phyloP scores from a whole-genome alignment of 2,888 invertebrate species.

The Vannuccia rotundouncinata region DNA sequence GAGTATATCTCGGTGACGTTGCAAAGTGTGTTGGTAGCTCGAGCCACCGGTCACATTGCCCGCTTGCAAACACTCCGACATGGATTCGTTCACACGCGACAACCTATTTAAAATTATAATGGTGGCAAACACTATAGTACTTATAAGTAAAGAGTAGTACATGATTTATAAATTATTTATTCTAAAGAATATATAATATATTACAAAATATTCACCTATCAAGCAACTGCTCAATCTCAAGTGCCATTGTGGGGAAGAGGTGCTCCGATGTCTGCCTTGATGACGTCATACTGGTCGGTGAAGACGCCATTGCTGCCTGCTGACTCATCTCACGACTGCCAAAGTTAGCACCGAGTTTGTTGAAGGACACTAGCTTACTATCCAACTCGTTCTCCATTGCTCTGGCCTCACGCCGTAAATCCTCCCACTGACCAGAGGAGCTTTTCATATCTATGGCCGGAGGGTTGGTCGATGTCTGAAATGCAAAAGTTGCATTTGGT shows the following conservation, averaged over 20 bases:
- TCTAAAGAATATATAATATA: background rate
- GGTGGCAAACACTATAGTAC: background rate
- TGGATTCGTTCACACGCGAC: constrained; percentile 65
- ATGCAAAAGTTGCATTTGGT: no score
- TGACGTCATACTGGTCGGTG: background rate
- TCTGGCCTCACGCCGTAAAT: constrained; percentile 82
- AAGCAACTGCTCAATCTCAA: constrained; percentile 80
- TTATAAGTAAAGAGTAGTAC: background rate
- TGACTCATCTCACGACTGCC: constrained; percentile 48
- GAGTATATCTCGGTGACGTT: constrained; percentile 87
- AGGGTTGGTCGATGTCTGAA: no score
- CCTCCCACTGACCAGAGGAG: constrained; percentile 58
- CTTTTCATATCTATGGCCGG: background rate
- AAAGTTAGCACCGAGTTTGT: constrained; percentile 73
- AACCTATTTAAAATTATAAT: constrained; percentile 59
- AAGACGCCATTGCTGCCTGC: constrained; percentile 33
- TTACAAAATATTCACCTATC: constrained; percentile 58
- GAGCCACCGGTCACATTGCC: constrained; percentile 30
- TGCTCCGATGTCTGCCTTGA: constrained; percentile 62
- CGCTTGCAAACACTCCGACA: constrained; percentile 52
- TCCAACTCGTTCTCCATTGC: constrained; percentile 92
- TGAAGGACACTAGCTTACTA: constrained; percentile 84
- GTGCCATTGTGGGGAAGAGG: constrained; percentile 82
- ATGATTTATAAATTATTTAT: background rate
- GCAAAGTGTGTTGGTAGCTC: constrained; percentile 74